A percentile compares a stretch with the other conserved stretches of the same genome.
Evolutionary conservation across 2,113 vertebrate genomes (phyloP).

Genomic region (Plotosus lineatus): DNA sequence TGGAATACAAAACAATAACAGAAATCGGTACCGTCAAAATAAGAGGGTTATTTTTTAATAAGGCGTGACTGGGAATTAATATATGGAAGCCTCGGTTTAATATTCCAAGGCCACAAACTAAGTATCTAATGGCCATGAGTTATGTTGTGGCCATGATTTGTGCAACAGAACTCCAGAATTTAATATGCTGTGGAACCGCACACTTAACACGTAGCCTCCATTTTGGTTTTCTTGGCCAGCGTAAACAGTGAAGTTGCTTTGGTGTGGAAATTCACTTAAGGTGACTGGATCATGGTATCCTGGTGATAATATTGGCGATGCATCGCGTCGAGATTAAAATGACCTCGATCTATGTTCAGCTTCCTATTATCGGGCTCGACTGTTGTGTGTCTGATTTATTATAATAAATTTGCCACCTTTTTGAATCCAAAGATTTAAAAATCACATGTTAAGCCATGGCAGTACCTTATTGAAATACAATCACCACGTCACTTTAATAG

Average conservation of each 20-base stretch:
- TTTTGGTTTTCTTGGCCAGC: not conserved
- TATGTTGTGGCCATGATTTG: not conserved
- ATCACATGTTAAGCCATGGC: not conserved
- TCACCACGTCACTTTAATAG: not conserved
- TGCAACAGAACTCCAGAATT: not conserved
- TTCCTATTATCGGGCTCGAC: not conserved
- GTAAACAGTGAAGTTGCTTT: not conserved
- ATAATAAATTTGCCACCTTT: not conserved
- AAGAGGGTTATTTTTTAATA: conserved; percentile 1
- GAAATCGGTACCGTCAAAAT: conserved; percentile 15
- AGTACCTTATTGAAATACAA: not conserved
- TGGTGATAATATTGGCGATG: not conserved
- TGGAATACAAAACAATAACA: not conserved
- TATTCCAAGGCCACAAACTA: conserved; percentile 19
- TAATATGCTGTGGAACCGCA: not conserved
- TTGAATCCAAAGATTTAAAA: not conserved
- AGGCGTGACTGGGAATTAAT: not conserved
- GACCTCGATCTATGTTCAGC: not conserved
- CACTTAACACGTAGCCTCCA: not conserved
- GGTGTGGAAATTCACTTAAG: not conserved
- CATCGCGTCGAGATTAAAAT: too few species aligned
- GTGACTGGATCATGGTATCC: not conserved
- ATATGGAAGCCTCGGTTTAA: not conserved
- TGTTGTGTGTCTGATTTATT: not conserved
- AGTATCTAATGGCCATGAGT: not conserved